These are phyloP conservation scores for Tragulus kanchil DNA, from an alignment of 2,113 vertebrate species.

Conservation along the genomic window DNA sequence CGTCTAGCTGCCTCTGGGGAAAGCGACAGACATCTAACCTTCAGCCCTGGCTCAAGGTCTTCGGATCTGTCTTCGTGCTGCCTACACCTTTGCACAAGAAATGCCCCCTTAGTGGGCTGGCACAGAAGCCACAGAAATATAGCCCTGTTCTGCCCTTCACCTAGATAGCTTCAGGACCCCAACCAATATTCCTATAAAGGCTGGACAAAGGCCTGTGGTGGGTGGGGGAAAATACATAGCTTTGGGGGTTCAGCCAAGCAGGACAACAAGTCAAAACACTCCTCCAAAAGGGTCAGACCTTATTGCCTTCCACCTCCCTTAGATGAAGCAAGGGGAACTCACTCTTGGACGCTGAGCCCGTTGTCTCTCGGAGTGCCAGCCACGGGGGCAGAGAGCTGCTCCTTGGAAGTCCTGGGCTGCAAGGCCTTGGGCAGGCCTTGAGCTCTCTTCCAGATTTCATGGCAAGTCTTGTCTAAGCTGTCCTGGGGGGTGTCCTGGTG, in stretches of 20 bases:
- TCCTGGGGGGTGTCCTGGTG: conserved; percentile 88
- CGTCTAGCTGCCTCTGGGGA: background rate
- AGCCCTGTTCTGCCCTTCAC: background rate
- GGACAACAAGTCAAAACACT: background rate
- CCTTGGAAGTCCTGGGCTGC: conserved; percentile 48
- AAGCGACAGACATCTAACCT: background rate
- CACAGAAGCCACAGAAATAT: background rate
- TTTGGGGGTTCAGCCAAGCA: background rate
- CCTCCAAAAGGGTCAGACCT: background rate
- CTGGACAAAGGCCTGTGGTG: rapidly evolving
- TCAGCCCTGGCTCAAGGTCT: background rate
- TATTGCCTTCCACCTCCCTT: background rate
- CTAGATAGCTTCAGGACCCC: background rate
- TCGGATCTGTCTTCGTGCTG: background rate
- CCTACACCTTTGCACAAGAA: background rate
- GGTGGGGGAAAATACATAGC: background rate
- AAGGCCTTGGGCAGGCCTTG: conserved; percentile 77
- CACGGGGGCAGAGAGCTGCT: conserved; percentile 19
- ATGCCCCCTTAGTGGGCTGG: background rate
- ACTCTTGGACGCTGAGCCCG: conserved; percentile 64
- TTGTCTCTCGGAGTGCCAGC: background rate
- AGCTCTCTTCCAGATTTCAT: conserved; percentile 89
- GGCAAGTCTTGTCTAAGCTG: conserved; percentile 88
- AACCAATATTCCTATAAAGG: background rate
- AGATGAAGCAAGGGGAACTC: background rate